phyloP scores from a whole-genome alignment of 2,888 invertebrate genomes.

The Lasioglossum pauxillum region DNA sequence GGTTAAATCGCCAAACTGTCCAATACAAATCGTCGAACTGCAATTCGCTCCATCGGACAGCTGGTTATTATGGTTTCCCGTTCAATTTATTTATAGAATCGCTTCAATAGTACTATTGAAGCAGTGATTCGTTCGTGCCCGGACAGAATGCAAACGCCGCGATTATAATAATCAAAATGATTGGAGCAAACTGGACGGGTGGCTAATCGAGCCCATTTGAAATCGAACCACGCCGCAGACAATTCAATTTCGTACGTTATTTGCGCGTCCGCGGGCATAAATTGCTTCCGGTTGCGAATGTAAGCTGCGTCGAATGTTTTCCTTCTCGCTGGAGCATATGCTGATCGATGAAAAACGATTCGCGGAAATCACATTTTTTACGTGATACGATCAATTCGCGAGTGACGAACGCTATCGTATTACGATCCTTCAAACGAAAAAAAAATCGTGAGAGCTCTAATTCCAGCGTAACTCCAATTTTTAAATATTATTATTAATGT shows the following conservation, averaged over 20 bases:
- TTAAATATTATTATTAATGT: not conserved
- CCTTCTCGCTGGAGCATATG: not conserved
- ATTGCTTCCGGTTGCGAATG: constrained; percentile 26
- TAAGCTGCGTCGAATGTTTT: not conserved
- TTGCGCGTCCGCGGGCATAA: constrained; percentile 13
- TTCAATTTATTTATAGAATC: constrained; percentile 18
- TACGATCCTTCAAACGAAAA: not conserved
- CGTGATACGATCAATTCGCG: not conserved
- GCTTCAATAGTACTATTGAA: not conserved
- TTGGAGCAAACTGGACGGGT: constrained; percentile 18
- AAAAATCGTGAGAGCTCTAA: not conserved
- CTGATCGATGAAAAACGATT: not conserved
- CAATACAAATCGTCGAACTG: not conserved
- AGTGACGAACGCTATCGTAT: not conserved
- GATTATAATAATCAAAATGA: constrained; percentile 30
- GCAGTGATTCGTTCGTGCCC: not conserved
- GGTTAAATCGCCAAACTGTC: not conserved
- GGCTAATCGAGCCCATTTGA: constrained; percentile 30
- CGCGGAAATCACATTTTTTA: not conserved
- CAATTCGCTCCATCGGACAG: not conserved
- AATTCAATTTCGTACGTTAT: constrained; percentile 32
- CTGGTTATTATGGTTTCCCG: not conserved
- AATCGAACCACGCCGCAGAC: constrained; percentile 23
- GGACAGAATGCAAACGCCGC: constrained; percentile 14
- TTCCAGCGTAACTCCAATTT: not conserved